Percentiles rank a stretch among this genome's conserved stretches.
phyloP scores from a whole-genome alignment of 2,113 vertebrate genomes.

The Microtus oregoni region DNA sequence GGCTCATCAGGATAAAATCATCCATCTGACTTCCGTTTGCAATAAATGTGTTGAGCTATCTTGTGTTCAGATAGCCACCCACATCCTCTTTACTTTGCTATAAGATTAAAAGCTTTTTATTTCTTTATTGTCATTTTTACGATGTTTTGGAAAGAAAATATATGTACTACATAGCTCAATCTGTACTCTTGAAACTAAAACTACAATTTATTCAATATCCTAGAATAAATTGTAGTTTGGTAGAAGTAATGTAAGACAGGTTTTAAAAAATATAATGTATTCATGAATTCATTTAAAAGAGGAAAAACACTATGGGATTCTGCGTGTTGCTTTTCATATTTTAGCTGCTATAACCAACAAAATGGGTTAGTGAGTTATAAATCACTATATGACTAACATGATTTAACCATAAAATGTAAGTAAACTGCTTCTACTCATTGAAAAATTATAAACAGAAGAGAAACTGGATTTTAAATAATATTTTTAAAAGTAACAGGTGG shows the following conservation, averaged over 20 bases:
- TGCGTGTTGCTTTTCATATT: not conserved
- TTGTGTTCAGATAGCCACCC: not conserved
- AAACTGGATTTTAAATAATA: not conserved
- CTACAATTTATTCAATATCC: conserved; percentile 1
- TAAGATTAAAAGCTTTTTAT: conserved; percentile 34
- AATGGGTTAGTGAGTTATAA: not conserved
- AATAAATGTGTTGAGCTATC: not conserved
- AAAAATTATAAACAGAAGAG: conserved; percentile 20
- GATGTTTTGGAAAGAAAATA: not conserved
- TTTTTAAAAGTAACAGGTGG: not conserved
- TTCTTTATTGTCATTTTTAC: conserved; percentile 39
- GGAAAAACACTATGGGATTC: not conserved
- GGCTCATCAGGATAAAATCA: conserved; percentile 7
- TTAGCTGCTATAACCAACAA: conserved; percentile 4
- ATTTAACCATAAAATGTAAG: not conserved
- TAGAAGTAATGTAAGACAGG: not conserved
- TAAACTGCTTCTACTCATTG: not conserved
- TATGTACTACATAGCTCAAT: not conserved
- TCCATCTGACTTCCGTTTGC: conserved; percentile 31
- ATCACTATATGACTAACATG: not conserved
- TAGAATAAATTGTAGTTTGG: conserved; percentile 8
- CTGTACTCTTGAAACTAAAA: not conserved
- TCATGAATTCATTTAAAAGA: conserved; percentile 23
- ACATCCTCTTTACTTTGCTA: not conserved
- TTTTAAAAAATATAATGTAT: not conserved